These are phyloP conservation scores for Conchocele bisecta DNA, from an alignment of 2,888 invertebrate species.

Conservation along the genomic window DNA sequence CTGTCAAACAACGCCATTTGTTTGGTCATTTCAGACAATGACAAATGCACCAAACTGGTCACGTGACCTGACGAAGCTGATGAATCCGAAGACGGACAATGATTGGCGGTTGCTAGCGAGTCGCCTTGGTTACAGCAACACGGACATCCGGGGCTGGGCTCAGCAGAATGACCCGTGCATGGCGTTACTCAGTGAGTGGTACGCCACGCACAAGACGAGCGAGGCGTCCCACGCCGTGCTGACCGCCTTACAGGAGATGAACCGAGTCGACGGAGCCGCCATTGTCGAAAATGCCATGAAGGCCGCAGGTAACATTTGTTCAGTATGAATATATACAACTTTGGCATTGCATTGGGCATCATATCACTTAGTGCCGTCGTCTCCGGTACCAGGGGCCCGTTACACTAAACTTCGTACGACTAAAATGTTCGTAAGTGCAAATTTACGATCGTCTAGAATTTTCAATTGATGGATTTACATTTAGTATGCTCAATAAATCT, in stretches of 20 bases:
- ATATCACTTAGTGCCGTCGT: too few species aligned
- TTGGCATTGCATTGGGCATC: too few species aligned
- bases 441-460: too few species aligned
- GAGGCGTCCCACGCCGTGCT: conserved; percentile 76
- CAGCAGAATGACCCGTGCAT: conserved; percentile 80
- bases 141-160: conserved; percentile 79
- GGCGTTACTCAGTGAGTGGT: conserved; percentile 80
- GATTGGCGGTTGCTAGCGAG: conserved; percentile 80
- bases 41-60: conserved; percentile 80
- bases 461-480: too few species aligned
- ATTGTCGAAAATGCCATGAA: conserved; percentile 80
- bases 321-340: too few species aligned
- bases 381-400: too few species aligned
- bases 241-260: conserved; percentile 78
- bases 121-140: conserved; percentile 78
- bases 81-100: conserved; percentile 73
- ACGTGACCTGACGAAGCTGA: conserved; percentile 75
- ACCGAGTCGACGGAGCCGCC: conserved; percentile 74
- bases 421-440: too few species aligned
- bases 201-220: conserved; percentile 77
- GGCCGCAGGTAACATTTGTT: conserved; percentile 62
- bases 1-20: too few species aligned
- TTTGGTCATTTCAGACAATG: too few species aligned
- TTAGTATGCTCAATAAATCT: too few species aligned
- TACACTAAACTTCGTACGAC: too few species aligned